phyloP scores from a whole-genome alignment of 1,140 invertebrate genomes.

The Drosophila truncata region DNA sequence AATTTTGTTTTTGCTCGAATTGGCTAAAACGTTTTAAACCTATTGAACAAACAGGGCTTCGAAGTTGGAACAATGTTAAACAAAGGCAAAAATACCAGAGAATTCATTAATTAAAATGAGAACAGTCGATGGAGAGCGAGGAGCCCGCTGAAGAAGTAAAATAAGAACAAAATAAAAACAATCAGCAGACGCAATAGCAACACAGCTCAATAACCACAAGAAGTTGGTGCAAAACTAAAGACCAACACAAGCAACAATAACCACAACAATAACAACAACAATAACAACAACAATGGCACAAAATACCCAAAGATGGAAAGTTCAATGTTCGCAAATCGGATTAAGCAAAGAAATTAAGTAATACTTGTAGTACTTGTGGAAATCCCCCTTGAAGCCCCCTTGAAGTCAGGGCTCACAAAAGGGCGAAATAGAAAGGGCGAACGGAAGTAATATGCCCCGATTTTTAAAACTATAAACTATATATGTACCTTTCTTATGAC shows the following conservation, averaged over 20 bases:
- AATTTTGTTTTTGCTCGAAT: conserved; percentile 24
- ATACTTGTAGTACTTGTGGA: conserved; percentile 55
- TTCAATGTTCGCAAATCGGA: conserved; percentile 84
- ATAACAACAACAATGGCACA: conserved; percentile 45
- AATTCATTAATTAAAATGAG: conserved; percentile 74
- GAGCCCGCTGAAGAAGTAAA: conserved; percentile 12
- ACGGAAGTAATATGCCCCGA: neutral
- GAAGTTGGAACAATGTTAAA: conserved; percentile 22
- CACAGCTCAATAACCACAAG: conserved; percentile 52
- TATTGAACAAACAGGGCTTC: conserved; percentile 37
- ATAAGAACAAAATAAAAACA: conserved; percentile 26
- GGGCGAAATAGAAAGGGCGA: conserved; percentile 13
- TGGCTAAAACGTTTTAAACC: conserved; percentile 30
- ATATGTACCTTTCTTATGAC: neutral
- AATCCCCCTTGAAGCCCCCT: conserved; percentile 4
- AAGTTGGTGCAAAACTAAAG: conserved; percentile 56
- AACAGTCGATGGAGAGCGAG: conserved; percentile 46
- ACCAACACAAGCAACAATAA: conserved; percentile 32
- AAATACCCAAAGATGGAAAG: conserved; percentile 58
- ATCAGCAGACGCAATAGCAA: conserved; percentile 49
- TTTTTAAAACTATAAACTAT: no score
- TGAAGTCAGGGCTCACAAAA: conserved; percentile 4
- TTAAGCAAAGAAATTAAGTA: conserved; percentile 80
- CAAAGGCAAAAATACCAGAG: conserved; percentile 41
- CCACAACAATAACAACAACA: conserved; percentile 39